Evolutionary conservation across 2,888 invertebrate species (phyloP).

Genomic region (Drosophila nigritarsus): DNA sequence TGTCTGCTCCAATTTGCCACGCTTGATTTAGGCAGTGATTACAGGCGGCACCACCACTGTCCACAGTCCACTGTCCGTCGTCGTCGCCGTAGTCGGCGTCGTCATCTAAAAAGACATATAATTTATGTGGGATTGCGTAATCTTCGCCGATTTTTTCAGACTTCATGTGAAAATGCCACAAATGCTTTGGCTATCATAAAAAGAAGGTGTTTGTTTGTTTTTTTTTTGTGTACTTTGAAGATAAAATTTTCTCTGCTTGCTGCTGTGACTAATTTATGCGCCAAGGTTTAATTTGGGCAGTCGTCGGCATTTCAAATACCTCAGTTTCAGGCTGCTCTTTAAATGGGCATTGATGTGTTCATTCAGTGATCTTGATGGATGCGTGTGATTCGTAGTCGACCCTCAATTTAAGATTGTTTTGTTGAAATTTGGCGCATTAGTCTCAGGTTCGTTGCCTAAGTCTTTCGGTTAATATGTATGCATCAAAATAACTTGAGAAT

Average conservation of each 20-base stretch:
- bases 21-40: conserved; percentile 79
- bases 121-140: conserved; percentile 77
- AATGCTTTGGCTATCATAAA: conserved; percentile 53
- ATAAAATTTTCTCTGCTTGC: conserved; percentile 15
- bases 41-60: conserved; percentile 56
- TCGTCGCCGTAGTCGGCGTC: conserved; percentile 14
- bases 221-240: conserved; percentile 22
- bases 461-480: conserved; percentile 65
- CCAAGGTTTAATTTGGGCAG: conserved; percentile 66
- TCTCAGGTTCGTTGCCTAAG: conserved; percentile 53
- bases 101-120: conserved; percentile 65
- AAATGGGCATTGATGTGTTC: conserved; percentile 80
- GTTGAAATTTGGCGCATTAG: conserved; percentile 18
- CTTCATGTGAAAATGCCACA: conserved; percentile 71
- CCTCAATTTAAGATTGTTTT: conserved; percentile 24
- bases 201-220: conserved; percentile 16
- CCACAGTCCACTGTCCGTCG: background rate
- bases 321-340: conserved; percentile 51
- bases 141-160: conserved; percentile 45
- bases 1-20: conserved; percentile 79
- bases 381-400: conserved; percentile 38
- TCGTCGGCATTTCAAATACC: conserved; percentile 25
- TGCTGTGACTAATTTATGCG: conserved; percentile 71
- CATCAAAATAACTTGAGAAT: background rate
- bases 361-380: conserved; percentile 72